Evolutionary conservation across 2,113 vertebrate species (phyloP).

Genomic region (Paradoxurus hermaphroditus): DNA sequence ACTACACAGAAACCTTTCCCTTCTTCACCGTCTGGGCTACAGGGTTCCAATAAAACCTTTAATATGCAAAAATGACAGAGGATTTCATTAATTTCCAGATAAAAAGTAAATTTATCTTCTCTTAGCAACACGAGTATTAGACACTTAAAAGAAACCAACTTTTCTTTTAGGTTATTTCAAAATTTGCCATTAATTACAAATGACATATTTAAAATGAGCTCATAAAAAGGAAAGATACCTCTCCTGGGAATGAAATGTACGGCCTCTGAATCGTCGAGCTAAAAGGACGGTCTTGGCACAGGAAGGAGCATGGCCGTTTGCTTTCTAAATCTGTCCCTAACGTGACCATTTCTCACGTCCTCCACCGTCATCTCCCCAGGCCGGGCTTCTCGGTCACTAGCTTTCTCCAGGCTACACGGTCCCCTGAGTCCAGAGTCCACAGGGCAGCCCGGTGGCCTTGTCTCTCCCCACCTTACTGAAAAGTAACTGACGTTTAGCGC

Average conservation of each 20-base stretch:
- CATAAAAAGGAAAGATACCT: not conserved
- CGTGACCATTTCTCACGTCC: not conserved
- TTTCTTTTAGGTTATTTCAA: constrained; percentile 10
- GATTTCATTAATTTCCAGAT: not conserved
- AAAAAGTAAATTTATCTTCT: constrained; percentile 36
- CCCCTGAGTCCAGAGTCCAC: not conserved
- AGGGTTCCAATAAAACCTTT: not conserved
- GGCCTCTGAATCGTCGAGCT: not conserved
- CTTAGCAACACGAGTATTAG: not conserved
- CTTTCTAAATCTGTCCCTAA: not conserved
- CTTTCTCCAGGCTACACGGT: not conserved
- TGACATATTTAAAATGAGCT: constrained; percentile 33
- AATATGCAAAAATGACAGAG: constrained; percentile 11
- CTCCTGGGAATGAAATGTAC: not conserved
- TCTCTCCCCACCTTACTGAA: not conserved
- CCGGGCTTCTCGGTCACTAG: not conserved
- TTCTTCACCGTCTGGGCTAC: not conserved
- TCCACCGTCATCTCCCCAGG: not conserved
- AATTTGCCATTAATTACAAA: constrained; percentile 45
- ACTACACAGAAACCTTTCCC: not conserved
- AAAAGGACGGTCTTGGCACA: not conserved
- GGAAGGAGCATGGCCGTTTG: not conserved
- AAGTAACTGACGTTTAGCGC: not conserved
- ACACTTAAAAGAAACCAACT: constrained; percentile 11
- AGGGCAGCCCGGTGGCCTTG: not conserved